A percentile compares a stretch with the other conserved stretches of the same genome.
These are phyloP conservation scores for Orthosia gothica DNA, from an alignment of 2,888 invertebrate species.

Conservation along the genomic window DNA sequence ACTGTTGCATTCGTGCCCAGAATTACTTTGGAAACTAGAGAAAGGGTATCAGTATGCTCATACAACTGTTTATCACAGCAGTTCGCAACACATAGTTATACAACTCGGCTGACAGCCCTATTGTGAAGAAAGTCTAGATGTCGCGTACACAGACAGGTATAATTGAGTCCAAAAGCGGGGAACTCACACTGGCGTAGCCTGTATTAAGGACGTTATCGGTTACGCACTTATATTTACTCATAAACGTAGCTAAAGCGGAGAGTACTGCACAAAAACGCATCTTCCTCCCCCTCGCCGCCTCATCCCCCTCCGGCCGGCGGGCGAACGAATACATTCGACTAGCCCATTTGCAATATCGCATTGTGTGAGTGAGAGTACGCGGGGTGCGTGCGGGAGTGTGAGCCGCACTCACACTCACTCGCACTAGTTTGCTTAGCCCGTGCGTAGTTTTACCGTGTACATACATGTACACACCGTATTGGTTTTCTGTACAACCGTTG, in stretches of 20 bases:
- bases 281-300: constrained; percentile 81
- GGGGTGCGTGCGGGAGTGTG: constrained; percentile 69
- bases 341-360: constrained; percentile 91
- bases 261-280: constrained; percentile 91
- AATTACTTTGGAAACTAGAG: constrained; percentile 7
- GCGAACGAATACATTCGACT: constrained; percentile 91
- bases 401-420: constrained; percentile 74
- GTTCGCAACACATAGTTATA: constrained; percentile 36
- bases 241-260: constrained; percentile 85
- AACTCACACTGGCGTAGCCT: constrained; percentile 67
- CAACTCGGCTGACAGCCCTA: constrained; percentile 63
- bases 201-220: constrained; percentile 82
- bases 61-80: constrained; percentile 51
- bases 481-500: constrained; percentile 89
- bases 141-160: constrained; percentile 70
- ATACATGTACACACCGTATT: constrained; percentile 85
- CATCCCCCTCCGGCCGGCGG: constrained; percentile 81
- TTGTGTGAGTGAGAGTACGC: constrained; percentile 88
- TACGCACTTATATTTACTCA: constrained; percentile 90
- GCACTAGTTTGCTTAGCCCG: constrained; percentile 85
- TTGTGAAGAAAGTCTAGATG: constrained; percentile 71
- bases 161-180: constrained; percentile 76
- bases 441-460: constrained; percentile 87
- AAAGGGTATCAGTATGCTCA: constrained; percentile 24
- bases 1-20: background rate